A percentile compares a stretch with the other conserved stretches of the same genome.
Conservation (phyloP, 2,113 vertebrate genomes). For the Brienomyrus brachyistius region DNA sequence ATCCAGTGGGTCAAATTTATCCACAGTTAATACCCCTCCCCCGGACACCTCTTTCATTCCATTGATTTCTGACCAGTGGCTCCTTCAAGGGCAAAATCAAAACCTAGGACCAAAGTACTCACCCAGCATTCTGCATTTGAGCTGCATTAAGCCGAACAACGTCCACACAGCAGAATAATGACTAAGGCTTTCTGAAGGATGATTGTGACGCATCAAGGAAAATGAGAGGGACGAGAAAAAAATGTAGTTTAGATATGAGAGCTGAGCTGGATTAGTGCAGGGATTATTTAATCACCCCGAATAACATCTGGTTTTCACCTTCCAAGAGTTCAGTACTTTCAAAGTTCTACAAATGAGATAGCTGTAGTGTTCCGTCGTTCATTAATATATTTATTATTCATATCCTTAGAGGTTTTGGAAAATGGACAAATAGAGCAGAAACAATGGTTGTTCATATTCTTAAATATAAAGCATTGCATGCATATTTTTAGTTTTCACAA, state of each 20-base stretch:
- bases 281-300: background rate
- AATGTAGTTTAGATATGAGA: background rate
- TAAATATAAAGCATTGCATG: background rate
- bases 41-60: background rate
- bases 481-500: background rate
- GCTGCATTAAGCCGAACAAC: background rate
- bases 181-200: constrained; percentile 7
- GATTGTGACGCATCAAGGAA: background rate
- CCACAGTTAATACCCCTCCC: background rate
- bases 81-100: background rate
- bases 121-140: background rate
- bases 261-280: background rate
- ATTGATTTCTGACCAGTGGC: constrained; percentile 1
- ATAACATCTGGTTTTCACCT: constrained; percentile 10
- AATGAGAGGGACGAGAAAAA: background rate
- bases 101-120: background rate
- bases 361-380: background rate
- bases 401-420: background rate
- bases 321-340: background rate
- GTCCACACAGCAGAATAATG: background rate
- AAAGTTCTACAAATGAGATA: background rate
- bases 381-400: background rate
- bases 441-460: background rate
- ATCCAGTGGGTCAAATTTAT: background rate
- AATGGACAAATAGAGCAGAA: background rate